Evolutionary conservation across 2,797 vertebrate genomes (phyloP).

Genomic region (Paguma larvata): DNA sequence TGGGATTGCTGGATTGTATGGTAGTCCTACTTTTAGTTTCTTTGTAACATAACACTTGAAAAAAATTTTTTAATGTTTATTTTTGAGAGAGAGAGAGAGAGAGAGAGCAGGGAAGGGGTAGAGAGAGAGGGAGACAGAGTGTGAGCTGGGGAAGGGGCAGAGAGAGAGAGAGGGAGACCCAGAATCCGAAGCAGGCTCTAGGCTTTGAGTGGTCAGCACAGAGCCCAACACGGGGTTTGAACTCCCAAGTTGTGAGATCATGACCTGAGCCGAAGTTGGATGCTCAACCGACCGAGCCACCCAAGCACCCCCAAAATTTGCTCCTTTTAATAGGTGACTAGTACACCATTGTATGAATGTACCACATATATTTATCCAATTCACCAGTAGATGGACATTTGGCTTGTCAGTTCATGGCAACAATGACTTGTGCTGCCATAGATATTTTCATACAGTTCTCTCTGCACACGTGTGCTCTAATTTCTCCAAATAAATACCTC

Average conservation of each 20-base stretch:
- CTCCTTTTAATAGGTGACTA: background rate
- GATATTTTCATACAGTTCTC: background rate
- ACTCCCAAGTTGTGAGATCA: background rate
- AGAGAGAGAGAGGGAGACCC: no score
- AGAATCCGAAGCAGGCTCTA: background rate
- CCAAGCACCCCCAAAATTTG: background rate
- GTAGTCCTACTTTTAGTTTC: background rate
- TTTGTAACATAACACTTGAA: no score
- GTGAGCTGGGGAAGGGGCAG: no score
- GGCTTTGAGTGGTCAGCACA: background rate
- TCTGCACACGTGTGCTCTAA: background rate
- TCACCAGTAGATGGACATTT: background rate
- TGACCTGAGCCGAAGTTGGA: background rate
- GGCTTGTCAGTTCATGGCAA: background rate
- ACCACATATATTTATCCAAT: background rate
- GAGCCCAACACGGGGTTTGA: background rate
- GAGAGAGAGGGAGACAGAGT: no score
- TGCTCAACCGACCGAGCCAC: no score
- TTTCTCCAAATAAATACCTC: slow-evolving; percentile 19
- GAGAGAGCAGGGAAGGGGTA: no score
- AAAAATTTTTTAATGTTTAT: no score
- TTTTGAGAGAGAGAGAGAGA: no score
- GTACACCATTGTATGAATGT: background rate
- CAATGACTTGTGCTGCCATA: background rate
- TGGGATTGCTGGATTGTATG: background rate